Evolutionary conservation across 2,888 invertebrate genomes (phyloP).

Genomic region (Dryomyza anilis): DNA sequence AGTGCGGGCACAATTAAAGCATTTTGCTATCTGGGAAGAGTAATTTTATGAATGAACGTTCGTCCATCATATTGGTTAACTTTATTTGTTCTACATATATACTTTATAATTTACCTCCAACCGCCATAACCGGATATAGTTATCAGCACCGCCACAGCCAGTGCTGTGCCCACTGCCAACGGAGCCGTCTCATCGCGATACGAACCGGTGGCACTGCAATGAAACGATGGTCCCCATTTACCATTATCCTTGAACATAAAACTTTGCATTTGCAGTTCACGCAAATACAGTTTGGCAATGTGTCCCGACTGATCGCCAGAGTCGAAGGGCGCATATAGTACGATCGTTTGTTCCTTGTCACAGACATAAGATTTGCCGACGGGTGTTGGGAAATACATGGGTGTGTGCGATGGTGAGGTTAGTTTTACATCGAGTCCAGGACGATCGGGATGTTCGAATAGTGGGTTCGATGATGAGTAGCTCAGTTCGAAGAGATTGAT

Average conservation of each 20-base stretch:
- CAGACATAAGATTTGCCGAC: conserved; percentile 86
- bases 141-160: conserved; percentile 80
- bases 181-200: conserved; percentile 83
- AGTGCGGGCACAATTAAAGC: no score
- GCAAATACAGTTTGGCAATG: conserved; percentile 69
- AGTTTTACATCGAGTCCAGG: conserved; percentile 64
- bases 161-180: conserved; percentile 79
- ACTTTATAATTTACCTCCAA: conserved; percentile 58
- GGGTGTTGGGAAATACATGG: conserved; percentile 81
- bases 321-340: conserved; percentile 66
- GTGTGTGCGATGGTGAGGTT: conserved; percentile 64
- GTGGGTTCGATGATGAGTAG: conserved; percentile 71
- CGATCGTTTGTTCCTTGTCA: conserved; percentile 70
- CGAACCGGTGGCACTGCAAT: conserved; percentile 63
- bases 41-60: no score
- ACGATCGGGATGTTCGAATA: conserved; percentile 68
- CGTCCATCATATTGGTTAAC: not conserved
- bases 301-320: conserved; percentile 62
- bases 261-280: conserved; percentile 79
- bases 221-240: conserved; percentile 63
- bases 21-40: no score
- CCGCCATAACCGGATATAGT: conserved; percentile 85
- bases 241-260: conserved; percentile 84
- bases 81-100: no score
- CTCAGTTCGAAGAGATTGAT: conserved; percentile 76